Percentiles rank a stretch among this genome's conserved stretches.
phyloP scores from a whole-genome alignment of 2,113 vertebrate genomes.

The Tachysurus fulvidraco region DNA sequence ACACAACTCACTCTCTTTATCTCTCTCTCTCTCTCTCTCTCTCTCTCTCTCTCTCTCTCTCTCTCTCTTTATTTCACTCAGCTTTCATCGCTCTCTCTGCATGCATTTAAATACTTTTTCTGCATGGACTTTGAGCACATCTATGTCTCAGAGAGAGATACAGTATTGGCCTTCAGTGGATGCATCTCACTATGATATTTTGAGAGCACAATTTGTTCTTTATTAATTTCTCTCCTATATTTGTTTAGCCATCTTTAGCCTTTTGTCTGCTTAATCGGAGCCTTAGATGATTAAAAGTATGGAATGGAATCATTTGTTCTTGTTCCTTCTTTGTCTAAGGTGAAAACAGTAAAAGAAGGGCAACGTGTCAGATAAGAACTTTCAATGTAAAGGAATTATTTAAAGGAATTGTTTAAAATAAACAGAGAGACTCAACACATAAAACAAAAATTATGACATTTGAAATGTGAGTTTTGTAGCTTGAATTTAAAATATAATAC shows the following conservation, averaged over 20 bases:
- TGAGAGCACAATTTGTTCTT: neutral
- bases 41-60: neutral
- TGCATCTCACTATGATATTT: neutral
- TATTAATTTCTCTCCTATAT: neutral
- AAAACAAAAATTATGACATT: neutral
- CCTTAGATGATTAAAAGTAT: neutral
- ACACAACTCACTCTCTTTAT: slow-evolving; percentile 32
- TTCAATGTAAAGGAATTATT: neutral
- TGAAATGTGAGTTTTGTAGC: neutral
- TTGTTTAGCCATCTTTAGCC: neutral
- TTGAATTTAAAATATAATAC: neutral
- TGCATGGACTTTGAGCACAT: neutral
- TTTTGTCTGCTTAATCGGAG: neutral
- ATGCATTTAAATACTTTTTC: slow-evolving; percentile 1
- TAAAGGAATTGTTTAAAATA: neutral
- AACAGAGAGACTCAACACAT: neutral
- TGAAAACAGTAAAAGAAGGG: neutral
- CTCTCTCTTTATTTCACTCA: neutral
- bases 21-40: neutral
- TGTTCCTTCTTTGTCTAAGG: neutral
- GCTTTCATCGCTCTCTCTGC: neutral
- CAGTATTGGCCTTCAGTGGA: neutral
- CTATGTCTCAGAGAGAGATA: neutral
- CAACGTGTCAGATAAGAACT: neutral
- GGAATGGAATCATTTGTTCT: neutral